phyloP scores from a whole-genome alignment of 2,797 vertebrate genomes.

The Nothura maculosa region DNA sequence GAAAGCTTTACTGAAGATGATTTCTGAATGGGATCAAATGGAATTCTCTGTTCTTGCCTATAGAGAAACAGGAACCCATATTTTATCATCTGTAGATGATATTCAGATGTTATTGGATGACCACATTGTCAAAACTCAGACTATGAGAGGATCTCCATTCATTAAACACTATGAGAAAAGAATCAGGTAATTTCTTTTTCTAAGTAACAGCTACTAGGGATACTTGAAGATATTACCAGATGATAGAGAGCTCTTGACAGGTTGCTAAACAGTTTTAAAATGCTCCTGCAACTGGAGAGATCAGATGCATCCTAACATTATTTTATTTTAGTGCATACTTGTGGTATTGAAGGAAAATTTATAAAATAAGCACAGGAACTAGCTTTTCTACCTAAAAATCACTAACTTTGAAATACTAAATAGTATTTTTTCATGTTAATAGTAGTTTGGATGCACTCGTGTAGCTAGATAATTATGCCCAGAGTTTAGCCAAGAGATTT shows the following conservation, averaged over 20 bases:
- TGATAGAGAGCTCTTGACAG: neutral
- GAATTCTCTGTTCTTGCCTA: conserved; percentile 86
- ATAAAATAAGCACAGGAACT: neutral
- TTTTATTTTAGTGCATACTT: neutral
- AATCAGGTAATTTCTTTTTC: conserved; percentile 80
- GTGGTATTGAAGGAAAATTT: neutral
- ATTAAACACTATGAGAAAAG: conserved; percentile 89
- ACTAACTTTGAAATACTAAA: neutral
- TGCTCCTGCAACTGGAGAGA: neutral
- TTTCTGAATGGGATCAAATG: conserved; percentile 83
- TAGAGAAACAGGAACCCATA: conserved; percentile 87
- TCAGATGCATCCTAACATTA: neutral
- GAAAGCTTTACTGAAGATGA: conserved; percentile 91
- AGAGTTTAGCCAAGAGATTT: neutral
- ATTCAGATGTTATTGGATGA: conserved; percentile 91
- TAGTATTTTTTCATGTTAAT: neutral
- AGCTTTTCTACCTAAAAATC: neutral
- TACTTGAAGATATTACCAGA: too few species aligned
- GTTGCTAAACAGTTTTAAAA: neutral
- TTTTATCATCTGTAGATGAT: conserved; percentile 89
- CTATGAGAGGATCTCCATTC: conserved; percentile 91
- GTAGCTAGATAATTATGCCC: neutral
- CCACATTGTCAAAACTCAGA: conserved; percentile 92
- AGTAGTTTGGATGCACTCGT: neutral
- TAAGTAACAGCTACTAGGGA: neutral